A percentile compares a stretch with the other conserved stretches of the same genome.
phyloP scores from a whole-genome alignment of 2,797 vertebrate genomes.

The Ambastaia sidthimunki region DNA sequence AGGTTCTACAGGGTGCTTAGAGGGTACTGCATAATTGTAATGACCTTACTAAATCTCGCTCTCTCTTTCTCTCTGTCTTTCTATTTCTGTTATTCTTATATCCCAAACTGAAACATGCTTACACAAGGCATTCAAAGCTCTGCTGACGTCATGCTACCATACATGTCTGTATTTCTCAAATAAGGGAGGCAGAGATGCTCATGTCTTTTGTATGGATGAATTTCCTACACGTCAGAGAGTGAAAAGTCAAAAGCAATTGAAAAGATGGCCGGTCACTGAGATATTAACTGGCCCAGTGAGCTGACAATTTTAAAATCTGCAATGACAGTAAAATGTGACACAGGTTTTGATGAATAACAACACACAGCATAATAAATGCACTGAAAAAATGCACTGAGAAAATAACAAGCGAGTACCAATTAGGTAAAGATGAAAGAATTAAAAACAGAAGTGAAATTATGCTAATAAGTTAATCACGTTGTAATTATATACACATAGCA shows the following conservation, averaged over 20 bases:
- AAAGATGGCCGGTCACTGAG: not conserved
- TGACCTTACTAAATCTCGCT: not conserved
- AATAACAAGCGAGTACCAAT: constrained; percentile 31
- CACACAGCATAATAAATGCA: not conserved
- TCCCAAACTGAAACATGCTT: not conserved
- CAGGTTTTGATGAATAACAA: constrained; percentile 13
- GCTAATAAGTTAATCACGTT: constrained; percentile 22
- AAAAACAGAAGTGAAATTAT: constrained; percentile 20
- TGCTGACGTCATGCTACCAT: not conserved
- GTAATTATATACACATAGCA: constrained; percentile 30
- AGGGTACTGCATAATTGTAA: not conserved
- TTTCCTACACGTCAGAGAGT: not conserved
- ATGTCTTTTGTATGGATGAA: not conserved
- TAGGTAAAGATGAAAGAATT: constrained; percentile 47
- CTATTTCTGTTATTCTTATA: not conserved
- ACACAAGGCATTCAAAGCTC: not conserved
- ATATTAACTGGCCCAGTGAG: constrained; percentile 11
- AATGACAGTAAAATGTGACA: constrained; percentile 35
- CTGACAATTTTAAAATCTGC: constrained; percentile 37
- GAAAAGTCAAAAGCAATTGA: not conserved
- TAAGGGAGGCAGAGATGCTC: not conserved
- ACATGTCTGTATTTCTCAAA: not conserved
- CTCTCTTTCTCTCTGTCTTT: not conserved
- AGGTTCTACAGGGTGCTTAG: too few species aligned
- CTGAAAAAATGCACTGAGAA: not conserved